Evolutionary conservation across 1,140 invertebrate genomes (phyloP).

Genomic region (Parapsyche elsis): DNA sequence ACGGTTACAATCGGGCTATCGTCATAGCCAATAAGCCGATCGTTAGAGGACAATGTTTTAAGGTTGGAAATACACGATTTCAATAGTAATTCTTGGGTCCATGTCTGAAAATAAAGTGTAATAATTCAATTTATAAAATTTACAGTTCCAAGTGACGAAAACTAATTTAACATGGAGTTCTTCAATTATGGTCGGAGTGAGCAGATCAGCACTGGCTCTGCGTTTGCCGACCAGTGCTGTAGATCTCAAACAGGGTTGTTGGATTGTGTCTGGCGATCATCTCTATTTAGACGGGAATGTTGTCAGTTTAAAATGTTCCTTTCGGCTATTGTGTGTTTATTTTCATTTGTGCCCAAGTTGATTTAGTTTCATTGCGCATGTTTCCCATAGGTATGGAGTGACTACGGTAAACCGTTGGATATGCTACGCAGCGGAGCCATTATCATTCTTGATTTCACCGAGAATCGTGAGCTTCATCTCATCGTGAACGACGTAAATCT

Average conservation of each 20-base stretch:
- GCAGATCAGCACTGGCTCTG: slow-evolving; percentile 15
- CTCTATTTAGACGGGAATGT: slow-evolving; percentile 49
- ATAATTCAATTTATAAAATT: background rate
- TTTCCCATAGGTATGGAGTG: slow-evolving; percentile 44
- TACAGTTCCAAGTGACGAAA: slow-evolving; percentile 46
- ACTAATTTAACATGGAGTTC: slow-evolving; percentile 43
- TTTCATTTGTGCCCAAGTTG: too few relatives aligned
- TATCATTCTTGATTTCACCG: slow-evolving; percentile 49
- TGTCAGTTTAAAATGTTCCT: slow-evolving; percentile 25
- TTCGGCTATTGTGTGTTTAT: too few relatives aligned
- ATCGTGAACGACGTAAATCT: slow-evolving; percentile 46
- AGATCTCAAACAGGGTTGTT: slow-evolving; percentile 49
- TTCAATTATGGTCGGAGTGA: slow-evolving; percentile 39
- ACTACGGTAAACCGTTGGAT: slow-evolving; percentile 50
- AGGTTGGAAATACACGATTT: slow-evolving; percentile 36
- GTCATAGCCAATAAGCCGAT: slow-evolving; percentile 46
- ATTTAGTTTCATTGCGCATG: background rate
- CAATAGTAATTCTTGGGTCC: too few relatives aligned
- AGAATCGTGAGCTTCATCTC: slow-evolving; percentile 50
- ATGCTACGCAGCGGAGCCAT: slow-evolving; percentile 28
- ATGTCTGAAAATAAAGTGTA: too few relatives aligned
- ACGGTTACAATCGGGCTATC: slow-evolving; percentile 45
- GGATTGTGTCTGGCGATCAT: slow-evolving; percentile 51
- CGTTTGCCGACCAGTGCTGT: slow-evolving; percentile 36
- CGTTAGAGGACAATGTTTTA: slow-evolving; percentile 43